phyloP scores from a whole-genome alignment of 1,140 invertebrate genomes.

The Philopotamus ludificatus region DNA sequence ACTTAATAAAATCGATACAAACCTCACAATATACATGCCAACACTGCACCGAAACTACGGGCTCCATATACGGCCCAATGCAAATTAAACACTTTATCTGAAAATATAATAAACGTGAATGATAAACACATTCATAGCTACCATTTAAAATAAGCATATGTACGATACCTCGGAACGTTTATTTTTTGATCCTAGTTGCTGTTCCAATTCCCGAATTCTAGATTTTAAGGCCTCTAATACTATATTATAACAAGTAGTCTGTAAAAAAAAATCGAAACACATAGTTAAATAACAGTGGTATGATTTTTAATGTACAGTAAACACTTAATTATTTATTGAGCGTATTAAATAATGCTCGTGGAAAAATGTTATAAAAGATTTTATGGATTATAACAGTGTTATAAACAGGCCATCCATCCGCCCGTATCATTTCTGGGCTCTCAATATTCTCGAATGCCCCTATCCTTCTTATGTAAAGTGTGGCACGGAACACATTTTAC shows the following conservation, averaged over 20 bases:
- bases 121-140: background rate
- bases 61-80: slow-evolving; percentile 80
- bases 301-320: too few relatives aligned
- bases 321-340: too few relatives aligned
- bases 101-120: slow-evolving; percentile 33
- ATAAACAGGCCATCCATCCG: too few relatives aligned
- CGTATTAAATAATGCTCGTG: too few relatives aligned
- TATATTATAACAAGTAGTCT: slow-evolving; percentile 37
- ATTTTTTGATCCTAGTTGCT: slow-evolving; percentile 42
- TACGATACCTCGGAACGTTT: slow-evolving; percentile 45
- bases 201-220: slow-evolving; percentile 50
- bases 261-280: slow-evolving; percentile 10
- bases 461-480: too few relatives aligned
- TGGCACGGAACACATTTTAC: too few relatives aligned
- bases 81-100: slow-evolving; percentile 81
- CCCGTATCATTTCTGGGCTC: too few relatives aligned
- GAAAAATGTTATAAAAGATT: too few relatives aligned
- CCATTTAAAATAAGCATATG: background rate
- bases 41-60: slow-evolving; percentile 92
- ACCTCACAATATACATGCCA: slow-evolving; percentile 95
- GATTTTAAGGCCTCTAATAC: slow-evolving; percentile 51
- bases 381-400: too few relatives aligned
- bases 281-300: too few relatives aligned
- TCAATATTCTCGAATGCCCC: too few relatives aligned
- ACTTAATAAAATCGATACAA: slow-evolving; percentile 17